Evolutionary conservation across 2,797 vertebrate genomes (phyloP).

Genomic region (Hoplostethus mediterraneus): DNA sequence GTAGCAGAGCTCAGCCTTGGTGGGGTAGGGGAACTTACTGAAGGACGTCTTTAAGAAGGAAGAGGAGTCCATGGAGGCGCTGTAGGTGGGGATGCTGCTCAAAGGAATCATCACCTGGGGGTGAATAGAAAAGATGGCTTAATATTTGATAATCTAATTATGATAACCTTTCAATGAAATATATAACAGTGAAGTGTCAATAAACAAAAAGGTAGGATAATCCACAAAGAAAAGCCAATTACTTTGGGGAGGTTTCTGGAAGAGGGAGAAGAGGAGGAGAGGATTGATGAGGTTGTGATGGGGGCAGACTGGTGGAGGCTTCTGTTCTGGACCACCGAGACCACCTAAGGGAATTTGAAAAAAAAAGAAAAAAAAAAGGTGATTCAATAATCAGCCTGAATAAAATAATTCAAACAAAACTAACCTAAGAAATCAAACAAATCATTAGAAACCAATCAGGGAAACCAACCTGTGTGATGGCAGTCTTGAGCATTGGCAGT

Average conservation of each 20-base stretch:
- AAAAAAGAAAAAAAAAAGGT: too few relatives aligned
- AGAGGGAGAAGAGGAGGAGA: slow-evolving; percentile 64
- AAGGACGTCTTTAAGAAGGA: slow-evolving; percentile 98
- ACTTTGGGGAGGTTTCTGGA: slow-evolving; percentile 95
- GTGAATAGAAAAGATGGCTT: slow-evolving; percentile 22
- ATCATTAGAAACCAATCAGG: neutral
- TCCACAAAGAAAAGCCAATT: neutral
- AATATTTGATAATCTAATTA: neutral
- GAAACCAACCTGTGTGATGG: slow-evolving; percentile 87
- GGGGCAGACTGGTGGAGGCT: slow-evolving; percentile 81
- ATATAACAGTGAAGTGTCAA: neutral
- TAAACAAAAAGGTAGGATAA: too few relatives aligned
- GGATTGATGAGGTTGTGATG: slow-evolving; percentile 67
- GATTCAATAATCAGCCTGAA: neutral
- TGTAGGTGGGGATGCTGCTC: slow-evolving; percentile 98
- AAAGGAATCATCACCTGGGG: slow-evolving; percentile 95
- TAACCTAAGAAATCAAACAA: neutral
- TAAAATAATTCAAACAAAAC: neutral
- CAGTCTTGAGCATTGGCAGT: slow-evolving; percentile 91
- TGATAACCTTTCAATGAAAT: neutral
- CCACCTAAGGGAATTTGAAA: slow-evolving; percentile 73
- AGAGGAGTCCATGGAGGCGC: slow-evolving; percentile 96
- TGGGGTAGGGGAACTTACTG: slow-evolving; percentile 98
- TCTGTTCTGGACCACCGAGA: slow-evolving; percentile 88
- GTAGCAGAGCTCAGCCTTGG: slow-evolving; percentile 98